Percentiles rank a stretch among this genome's conserved stretches.
phyloP scores from a whole-genome alignment of 2,797 vertebrate species.

The Syncerus caffer region DNA sequence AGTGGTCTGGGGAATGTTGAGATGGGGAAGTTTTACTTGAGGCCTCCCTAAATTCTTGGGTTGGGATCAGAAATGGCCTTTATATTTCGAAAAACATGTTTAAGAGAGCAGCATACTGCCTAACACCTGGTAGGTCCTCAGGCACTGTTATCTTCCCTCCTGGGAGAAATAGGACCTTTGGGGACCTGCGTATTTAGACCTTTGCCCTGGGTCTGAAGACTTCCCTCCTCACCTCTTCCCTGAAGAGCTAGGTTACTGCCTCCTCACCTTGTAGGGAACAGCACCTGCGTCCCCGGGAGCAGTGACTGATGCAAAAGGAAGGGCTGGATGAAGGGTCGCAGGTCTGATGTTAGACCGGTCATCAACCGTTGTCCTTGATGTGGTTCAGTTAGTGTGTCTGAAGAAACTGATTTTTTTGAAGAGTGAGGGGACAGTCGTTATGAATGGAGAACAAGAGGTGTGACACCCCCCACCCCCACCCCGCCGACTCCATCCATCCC shows the following conservation, averaged over 20 bases:
- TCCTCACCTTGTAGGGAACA: neutral
- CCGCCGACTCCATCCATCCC: neutral
- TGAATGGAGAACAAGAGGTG: neutral
- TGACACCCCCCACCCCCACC: neutral
- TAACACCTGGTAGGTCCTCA: neutral
- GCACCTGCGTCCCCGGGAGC: neutral
- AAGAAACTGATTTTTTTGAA: neutral
- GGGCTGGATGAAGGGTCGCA: neutral
- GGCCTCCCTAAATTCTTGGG: neutral
- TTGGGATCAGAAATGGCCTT: neutral
- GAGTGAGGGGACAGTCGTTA: neutral
- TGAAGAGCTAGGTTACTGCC: neutral
- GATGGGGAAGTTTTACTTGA: conserved; percentile 16
- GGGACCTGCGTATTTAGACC: neutral
- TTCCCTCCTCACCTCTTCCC: neutral
- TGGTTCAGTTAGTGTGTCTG: conserved; percentile 4
- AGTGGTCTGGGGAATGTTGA: neutral
- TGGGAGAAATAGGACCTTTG: neutral
- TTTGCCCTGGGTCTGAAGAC: conserved; percentile 2
- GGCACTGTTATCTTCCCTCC: neutral
- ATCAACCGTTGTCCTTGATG: neutral
- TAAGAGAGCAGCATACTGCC: neutral
- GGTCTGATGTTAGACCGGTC: neutral
- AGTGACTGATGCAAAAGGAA: neutral
- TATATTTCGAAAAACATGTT: neutral